Conservation (phyloP, 2,888 invertebrate species). For the Erebia ligea region DNA sequence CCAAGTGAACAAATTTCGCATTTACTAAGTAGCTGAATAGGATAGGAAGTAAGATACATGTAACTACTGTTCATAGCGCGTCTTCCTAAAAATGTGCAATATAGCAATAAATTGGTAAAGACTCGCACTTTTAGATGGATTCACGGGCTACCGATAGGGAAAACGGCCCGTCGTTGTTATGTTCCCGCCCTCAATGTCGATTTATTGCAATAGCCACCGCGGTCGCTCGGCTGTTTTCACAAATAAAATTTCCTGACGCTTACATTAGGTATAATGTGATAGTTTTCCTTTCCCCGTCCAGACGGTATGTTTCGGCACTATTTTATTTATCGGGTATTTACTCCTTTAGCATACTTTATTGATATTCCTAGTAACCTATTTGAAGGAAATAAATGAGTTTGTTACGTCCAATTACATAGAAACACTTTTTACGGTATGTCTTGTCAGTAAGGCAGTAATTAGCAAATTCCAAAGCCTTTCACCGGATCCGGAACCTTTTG, state of each 20-base stretch:
- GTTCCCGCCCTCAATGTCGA: constrained; percentile 49
- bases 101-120: constrained; percentile 20
- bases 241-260: constrained; percentile 70
- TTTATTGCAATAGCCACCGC: constrained; percentile 55
- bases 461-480: neutral
- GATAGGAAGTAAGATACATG: no score
- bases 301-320: constrained; percentile 22
- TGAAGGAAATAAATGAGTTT: neutral
- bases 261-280: constrained; percentile 61
- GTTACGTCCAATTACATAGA: neutral
- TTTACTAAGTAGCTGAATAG: no score
- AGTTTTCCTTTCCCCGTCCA: constrained; percentile 31
- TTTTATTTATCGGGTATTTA: constrained; percentile 22
- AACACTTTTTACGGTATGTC: neutral
- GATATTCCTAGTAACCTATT: neutral
- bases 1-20: no score
- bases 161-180: constrained; percentile 58
- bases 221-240: constrained; percentile 64
- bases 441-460: neutral
- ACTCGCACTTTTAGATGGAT: constrained; percentile 25
- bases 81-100: neutral
- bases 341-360: constrained; percentile 9
- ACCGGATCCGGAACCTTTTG: neutral
- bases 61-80: neutral
- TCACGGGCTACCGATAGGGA: constrained; percentile 65